These are phyloP conservation scores for Myripristis murdjan DNA, from an alignment of 2,797 vertebrate genomes.

Conservation along the genomic window DNA sequence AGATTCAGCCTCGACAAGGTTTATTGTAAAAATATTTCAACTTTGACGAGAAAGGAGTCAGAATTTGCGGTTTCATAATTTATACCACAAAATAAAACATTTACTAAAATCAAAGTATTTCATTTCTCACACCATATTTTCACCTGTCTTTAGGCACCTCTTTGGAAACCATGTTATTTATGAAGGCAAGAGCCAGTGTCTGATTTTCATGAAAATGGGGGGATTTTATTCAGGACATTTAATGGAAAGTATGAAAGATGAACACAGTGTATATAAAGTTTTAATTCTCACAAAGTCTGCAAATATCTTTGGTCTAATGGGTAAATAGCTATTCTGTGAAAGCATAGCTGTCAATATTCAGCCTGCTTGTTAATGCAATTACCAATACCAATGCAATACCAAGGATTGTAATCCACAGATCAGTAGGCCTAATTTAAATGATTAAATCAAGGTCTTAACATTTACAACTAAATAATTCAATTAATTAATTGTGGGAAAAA, in stretches of 20 bases:
- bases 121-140: no score
- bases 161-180: neutral
- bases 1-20: no score
- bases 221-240: neutral
- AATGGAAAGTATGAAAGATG: neutral
- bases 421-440: constrained; percentile 18
- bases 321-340: neutral
- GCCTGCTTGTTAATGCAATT: neutral
- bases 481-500: neutral
- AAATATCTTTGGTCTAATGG: neutral
- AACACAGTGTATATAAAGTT: neutral
- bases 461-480: constrained; percentile 2
- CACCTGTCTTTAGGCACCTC: neutral
- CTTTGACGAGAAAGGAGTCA: no score
- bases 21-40: no score
- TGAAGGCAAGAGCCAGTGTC: neutral
- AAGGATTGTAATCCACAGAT: constrained; percentile 7
- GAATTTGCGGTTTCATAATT: no score
- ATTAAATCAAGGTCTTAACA: constrained; percentile 37
- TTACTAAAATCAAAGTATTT: neutral
- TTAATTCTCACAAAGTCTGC: neutral
- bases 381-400: no score
- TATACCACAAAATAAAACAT: neutral
- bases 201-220: neutral
- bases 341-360: neutral